phyloP scores from a whole-genome alignment of 2,888 invertebrate genomes.

The Athripsodes cinereus region DNA sequence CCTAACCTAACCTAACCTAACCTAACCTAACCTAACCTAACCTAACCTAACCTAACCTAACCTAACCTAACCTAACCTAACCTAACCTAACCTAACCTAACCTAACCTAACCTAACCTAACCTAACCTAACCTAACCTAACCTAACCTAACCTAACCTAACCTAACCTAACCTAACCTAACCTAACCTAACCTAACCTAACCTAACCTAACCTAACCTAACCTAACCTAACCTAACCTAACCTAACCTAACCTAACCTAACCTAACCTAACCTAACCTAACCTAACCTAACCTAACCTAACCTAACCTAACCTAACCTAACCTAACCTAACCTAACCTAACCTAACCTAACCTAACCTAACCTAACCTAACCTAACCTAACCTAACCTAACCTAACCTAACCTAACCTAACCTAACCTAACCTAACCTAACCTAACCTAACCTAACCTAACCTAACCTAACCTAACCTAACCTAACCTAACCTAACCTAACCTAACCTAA shows the following conservation, averaged over 20 bases:
- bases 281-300: background rate
- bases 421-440: background rate
- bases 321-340: background rate
- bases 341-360: conserved; percentile 5
- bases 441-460: background rate
- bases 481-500: background rate
- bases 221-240: background rate
- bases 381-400: background rate
- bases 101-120: background rate
- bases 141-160: background rate
- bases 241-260: background rate
- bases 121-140: background rate
- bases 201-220: background rate
- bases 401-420: background rate
- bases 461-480: background rate
- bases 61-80: background rate
- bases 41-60: background rate
- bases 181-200: background rate
- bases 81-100: background rate
- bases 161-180: background rate
- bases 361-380: background rate
- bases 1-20: background rate
- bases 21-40: background rate
- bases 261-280: background rate
- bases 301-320: background rate